Conservation (phyloP, 2,888 invertebrate species). For the Bugulina stolonifera region DNA sequence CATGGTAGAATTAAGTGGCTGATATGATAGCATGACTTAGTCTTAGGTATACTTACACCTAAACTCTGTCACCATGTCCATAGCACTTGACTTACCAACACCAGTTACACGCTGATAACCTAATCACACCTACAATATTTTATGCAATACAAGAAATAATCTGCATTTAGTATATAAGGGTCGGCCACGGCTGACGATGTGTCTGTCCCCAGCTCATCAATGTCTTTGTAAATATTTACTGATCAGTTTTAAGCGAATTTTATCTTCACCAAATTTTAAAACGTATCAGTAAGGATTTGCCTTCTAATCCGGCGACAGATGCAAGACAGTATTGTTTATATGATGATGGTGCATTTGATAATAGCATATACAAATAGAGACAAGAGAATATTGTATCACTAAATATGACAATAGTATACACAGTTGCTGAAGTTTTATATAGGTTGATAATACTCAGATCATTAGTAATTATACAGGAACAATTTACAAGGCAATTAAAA, state of each 20-base stretch:
- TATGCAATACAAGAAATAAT: background rate
- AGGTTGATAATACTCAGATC: too few relatives aligned
- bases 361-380: background rate
- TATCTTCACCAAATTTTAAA: slow-evolving; percentile 9
- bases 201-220: background rate
- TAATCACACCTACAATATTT: background rate
- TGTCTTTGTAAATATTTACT: slow-evolving; percentile 22
- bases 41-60: background rate
- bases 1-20: background rate
- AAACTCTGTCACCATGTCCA: background rate
- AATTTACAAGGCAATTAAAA: too few relatives aligned
- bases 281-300: background rate
- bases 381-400: background rate
- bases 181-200: background rate
- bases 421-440: too few relatives aligned
- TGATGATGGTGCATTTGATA: background rate
- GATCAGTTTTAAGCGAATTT: slow-evolving; percentile 20
- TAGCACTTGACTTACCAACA: background rate
- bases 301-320: slow-evolving; percentile 17
- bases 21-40: background rate
- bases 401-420: background rate
- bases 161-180: background rate
- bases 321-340: background rate
- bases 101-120: background rate
- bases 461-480: too few relatives aligned